A percentile compares a stretch with the other conserved stretches of the same genome.
Conservation (phyloP, 2,888 invertebrate genomes). For the Trypoxylon attenuatum region DNA sequence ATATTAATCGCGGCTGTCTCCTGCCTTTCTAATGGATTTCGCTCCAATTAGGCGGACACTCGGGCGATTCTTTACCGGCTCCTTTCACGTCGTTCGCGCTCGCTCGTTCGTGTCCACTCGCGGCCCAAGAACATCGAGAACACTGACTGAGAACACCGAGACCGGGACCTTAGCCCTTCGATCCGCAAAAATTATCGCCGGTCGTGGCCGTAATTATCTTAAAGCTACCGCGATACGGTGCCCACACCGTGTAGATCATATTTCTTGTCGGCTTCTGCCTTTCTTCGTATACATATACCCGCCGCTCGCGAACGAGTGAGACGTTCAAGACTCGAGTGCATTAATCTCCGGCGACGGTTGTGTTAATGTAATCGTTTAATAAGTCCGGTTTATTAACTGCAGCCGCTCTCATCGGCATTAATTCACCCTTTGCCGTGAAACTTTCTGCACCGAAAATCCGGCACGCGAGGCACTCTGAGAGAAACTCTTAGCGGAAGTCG, state of each 20-base stretch:
- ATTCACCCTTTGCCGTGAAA: slow-evolving; percentile 50
- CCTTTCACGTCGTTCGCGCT: slow-evolving; percentile 18
- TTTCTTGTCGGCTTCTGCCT: slow-evolving; percentile 60
- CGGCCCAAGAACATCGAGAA: no score
- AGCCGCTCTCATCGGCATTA: slow-evolving; percentile 56
- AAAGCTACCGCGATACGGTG: slow-evolving; percentile 54
- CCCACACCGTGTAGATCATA: slow-evolving; percentile 61
- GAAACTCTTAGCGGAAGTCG: neutral
- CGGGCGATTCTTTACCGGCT: slow-evolving; percentile 32
- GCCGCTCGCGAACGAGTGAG: slow-evolving; percentile 49
- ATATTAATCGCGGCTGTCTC: slow-evolving; percentile 10
- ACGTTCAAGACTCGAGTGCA: slow-evolving; percentile 56
- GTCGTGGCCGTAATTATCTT: slow-evolving; percentile 55
- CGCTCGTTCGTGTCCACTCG: no score
- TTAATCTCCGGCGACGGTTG: slow-evolving; percentile 65
- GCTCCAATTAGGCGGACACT: slow-evolving; percentile 33
- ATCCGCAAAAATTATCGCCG: slow-evolving; percentile 53
- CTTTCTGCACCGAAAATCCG: slow-evolving; percentile 42
- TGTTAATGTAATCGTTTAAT: slow-evolving; percentile 69
- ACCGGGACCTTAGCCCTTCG: slow-evolving; percentile 42
- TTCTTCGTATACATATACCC: slow-evolving; percentile 38
- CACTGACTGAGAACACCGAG: no score
- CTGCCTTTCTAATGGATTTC: slow-evolving; percentile 32
- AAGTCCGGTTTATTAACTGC: slow-evolving; percentile 67
- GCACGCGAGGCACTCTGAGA: slow-evolving; percentile 5